Conservation (phyloP, 2,113 vertebrate genomes). For the Chionomys nivalis region DNA sequence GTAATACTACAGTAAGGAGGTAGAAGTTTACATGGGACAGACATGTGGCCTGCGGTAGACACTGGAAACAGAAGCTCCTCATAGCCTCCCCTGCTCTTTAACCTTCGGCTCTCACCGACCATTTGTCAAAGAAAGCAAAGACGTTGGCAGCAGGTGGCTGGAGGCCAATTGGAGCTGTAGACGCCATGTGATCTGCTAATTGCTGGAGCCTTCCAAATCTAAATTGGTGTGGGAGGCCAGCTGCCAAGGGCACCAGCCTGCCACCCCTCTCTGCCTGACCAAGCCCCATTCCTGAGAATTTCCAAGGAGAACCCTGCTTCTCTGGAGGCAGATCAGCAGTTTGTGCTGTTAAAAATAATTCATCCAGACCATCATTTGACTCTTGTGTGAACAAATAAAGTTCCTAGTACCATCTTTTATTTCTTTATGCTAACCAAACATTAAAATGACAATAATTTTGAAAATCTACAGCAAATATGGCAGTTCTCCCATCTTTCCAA, state of each 20-base stretch:
- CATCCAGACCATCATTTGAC: neutral
- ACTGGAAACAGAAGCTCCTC: neutral
- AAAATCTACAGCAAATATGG: neutral
- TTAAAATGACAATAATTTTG: neutral
- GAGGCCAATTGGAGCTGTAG: constrained; percentile 65
- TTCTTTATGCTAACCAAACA: neutral
- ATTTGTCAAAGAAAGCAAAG: constrained; percentile 45
- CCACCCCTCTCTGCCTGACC: constrained; percentile 39
- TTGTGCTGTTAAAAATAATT: constrained; percentile 73
- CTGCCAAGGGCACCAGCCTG: constrained; percentile 64
- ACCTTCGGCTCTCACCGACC: constrained; percentile 50
- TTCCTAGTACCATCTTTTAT: constrained; percentile 9
- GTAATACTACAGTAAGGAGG: too few species aligned
- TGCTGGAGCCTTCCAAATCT: constrained; percentile 69
- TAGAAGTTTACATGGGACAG: neutral
- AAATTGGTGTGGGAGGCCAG: constrained; percentile 68
- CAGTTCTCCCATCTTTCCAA: neutral
- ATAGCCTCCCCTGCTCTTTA: neutral
- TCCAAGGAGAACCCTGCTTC: constrained; percentile 67
- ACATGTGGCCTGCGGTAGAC: neutral
- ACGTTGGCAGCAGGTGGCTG: constrained; percentile 78
- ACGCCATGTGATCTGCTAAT: constrained; percentile 76
- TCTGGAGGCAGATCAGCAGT: constrained; percentile 75
- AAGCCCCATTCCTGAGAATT: constrained; percentile 20
- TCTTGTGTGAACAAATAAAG: constrained; percentile 22